Evolutionary conservation across 2,888 invertebrate genomes (phyloP).

Genomic region (Cybosia mesomella): DNA sequence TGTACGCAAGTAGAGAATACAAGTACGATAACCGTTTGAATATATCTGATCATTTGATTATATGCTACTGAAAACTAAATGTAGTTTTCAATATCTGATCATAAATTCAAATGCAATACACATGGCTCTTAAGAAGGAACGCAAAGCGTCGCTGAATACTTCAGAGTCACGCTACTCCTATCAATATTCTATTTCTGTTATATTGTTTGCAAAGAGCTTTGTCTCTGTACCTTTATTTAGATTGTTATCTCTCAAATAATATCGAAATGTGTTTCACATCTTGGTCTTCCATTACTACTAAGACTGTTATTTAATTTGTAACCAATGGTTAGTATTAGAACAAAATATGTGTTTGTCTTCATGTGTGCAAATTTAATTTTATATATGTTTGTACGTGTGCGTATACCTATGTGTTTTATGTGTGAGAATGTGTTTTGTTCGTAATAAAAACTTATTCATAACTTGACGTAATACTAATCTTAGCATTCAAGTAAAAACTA

Average conservation of each 20-base stretch:
- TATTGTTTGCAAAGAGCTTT: constrained; percentile 49
- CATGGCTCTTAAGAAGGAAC: constrained; percentile 52
- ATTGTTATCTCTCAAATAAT: neutral
- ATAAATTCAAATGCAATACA: constrained; percentile 64
- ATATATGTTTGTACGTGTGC: too few species aligned
- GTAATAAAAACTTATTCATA: neutral
- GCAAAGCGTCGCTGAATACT: constrained; percentile 53
- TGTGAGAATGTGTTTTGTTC: neutral
- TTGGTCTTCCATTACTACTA: neutral
- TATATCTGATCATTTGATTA: constrained; percentile 32
- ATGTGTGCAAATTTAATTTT: too few species aligned
- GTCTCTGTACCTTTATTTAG: constrained; percentile 33
- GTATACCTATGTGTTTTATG: too few species aligned
- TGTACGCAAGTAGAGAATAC: neutral
- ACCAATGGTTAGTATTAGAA: neutral
- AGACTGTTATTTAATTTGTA: neutral
- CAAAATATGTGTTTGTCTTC: too few species aligned
- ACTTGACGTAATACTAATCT: neutral
- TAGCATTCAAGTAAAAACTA: too few species aligned
- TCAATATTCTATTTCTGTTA: constrained; percentile 47
- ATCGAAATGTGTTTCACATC: neutral
- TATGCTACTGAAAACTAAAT: constrained; percentile 50
- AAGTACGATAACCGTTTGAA: constrained; percentile 38
- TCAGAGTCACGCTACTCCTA: constrained; percentile 57
- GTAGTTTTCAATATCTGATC: constrained; percentile 55